A percentile compares a stretch with the other conserved stretches of the same genome.
Conservation (phyloP, 2,888 invertebrate species). For the Nephrotoma appendiculata region DNA sequence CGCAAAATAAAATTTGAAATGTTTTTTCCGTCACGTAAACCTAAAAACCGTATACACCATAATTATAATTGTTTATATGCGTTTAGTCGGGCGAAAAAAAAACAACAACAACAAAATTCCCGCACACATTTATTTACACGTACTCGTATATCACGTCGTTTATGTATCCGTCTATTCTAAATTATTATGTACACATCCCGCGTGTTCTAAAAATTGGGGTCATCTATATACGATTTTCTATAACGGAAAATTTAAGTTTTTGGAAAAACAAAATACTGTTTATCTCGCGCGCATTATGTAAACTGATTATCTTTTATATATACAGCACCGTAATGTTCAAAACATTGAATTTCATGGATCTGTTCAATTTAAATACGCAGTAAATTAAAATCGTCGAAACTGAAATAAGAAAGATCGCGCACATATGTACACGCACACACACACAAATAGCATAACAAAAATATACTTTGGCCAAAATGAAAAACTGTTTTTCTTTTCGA, state of each 20-base stretch:
- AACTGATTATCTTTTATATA: background rate
- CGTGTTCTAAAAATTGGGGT: no score
- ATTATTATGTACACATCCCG: no score
- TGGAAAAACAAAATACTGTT: background rate
- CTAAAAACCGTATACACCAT: background rate
- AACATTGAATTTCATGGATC: background rate
- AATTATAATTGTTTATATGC: background rate
- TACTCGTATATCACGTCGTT: no score
- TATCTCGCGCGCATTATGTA: background rate
- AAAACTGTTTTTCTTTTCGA: background rate
- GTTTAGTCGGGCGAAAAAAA: background rate
- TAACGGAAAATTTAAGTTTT: no score
- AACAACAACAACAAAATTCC: background rate
- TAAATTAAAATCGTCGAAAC: background rate
- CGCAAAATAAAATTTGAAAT: background rate
- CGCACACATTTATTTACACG: no score
- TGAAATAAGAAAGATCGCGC: background rate
- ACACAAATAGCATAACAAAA: background rate
- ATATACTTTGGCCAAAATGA: background rate
- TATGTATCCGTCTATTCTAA: no score
- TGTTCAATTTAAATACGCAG: background rate
- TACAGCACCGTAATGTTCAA: background rate
- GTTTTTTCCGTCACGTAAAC: background rate
- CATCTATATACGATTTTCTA: no score
- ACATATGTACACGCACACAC: background rate